Conservation (phyloP, 2,888 invertebrate genomes). For the Parnassius smintheus region DNA sequence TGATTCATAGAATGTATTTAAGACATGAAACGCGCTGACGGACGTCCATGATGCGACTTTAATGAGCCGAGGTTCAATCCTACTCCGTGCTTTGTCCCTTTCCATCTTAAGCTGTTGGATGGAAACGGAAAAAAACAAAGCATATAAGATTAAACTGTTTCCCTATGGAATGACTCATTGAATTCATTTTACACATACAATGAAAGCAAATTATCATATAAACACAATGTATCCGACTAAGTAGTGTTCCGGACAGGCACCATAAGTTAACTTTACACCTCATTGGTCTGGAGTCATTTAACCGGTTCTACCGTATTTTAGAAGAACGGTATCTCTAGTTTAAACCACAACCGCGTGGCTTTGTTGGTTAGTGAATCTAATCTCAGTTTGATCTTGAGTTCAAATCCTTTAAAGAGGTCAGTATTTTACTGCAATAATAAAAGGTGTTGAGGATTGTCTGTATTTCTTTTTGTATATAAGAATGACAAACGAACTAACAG, state of each 20-base stretch:
- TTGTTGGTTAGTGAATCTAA: too few relatives aligned
- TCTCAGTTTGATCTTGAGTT: too few relatives aligned
- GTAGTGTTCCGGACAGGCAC: not conserved
- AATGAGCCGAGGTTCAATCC: conserved; percentile 19
- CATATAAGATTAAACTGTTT: conserved; percentile 23
- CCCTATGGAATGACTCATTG: conserved; percentile 22
- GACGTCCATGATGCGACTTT: conserved; percentile 21
- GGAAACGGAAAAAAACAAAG: conserved; percentile 4
- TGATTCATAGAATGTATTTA: conserved; percentile 26
- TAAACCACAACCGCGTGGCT: not conserved
- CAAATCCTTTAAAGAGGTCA: not conserved
- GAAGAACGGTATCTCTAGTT: conserved; percentile 8
- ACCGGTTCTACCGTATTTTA: conserved; percentile 15
- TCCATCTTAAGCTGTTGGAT: not conserved
- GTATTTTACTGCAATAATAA: too few relatives aligned
- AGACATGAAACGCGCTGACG: conserved; percentile 10
- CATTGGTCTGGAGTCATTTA: conserved; percentile 11
- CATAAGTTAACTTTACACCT: conserved; percentile 19
- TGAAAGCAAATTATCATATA: conserved; percentile 24
- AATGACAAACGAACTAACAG: too few relatives aligned
- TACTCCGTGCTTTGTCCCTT: conserved; percentile 1
- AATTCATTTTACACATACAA: conserved; percentile 21
- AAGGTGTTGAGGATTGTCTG: too few relatives aligned
- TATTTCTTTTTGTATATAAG: too few relatives aligned
- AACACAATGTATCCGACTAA: conserved; percentile 21